Conservation (phyloP, 2,888 invertebrate genomes). For the Apantesis nais region DNA sequence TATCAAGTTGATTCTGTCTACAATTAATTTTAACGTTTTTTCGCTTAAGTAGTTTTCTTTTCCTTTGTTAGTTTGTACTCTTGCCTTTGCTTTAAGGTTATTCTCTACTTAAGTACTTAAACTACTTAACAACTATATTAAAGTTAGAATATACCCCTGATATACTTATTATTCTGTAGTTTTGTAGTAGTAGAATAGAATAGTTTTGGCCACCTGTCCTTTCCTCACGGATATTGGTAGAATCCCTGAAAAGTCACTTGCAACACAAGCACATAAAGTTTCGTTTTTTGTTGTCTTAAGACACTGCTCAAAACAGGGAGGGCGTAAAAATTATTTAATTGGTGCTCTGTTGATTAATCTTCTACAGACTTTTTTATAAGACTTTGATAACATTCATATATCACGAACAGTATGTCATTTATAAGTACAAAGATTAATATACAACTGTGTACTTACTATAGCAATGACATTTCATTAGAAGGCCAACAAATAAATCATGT, state of each 20-base stretch:
- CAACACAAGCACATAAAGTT: neutral
- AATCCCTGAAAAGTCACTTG: neutral
- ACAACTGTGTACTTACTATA: neutral
- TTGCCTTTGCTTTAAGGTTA: no score
- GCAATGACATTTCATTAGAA: neutral
- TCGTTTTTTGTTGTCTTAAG: neutral
- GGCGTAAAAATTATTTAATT: neutral
- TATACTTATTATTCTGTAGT: no score
- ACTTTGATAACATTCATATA: neutral
- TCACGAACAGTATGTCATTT: neutral
- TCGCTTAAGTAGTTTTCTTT: no score
- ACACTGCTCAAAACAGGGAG: neutral
- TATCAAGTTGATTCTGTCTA: no score
- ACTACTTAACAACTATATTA: no score
- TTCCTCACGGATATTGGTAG: no score
- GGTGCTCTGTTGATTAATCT: neutral
- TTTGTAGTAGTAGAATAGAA: no score
- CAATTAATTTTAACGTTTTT: no score
- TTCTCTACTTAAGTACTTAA: no score
- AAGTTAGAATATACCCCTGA: no score
- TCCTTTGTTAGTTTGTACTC: no score
- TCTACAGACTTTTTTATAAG: neutral
- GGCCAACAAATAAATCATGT: constrained; percentile 1
- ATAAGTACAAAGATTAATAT: neutral
- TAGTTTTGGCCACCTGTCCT: no score